Evolutionary conservation across 2,797 vertebrate species (phyloP).

Genomic region (Lycodopsis pacificus): DNA sequence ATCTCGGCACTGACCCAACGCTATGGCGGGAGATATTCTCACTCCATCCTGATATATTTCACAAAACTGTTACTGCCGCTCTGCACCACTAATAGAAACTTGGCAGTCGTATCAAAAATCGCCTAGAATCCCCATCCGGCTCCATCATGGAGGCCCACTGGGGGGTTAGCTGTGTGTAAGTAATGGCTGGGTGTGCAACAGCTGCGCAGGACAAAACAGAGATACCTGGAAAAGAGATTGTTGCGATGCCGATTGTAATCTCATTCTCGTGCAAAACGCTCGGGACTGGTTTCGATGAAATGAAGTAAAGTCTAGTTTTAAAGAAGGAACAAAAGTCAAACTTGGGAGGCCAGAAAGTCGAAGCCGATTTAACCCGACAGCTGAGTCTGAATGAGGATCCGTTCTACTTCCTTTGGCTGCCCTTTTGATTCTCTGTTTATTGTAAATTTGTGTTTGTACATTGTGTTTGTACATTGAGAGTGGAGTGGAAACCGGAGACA

Average conservation of each 20-base stretch:
- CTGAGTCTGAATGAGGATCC: slow-evolving; percentile 20
- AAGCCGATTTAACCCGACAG: slow-evolving; percentile 17
- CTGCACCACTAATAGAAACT: slow-evolving; percentile 39
- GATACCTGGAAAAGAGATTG: slow-evolving; percentile 6
- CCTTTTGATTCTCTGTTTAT: too few species aligned
- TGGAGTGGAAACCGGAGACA: too few species aligned
- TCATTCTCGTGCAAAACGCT: background rate
- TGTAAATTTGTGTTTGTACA: too few species aligned
- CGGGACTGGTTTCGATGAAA: too few species aligned
- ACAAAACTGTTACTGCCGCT: slow-evolving; percentile 32
- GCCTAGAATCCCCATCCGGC: slow-evolving; percentile 49
- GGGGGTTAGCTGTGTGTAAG: slow-evolving; percentile 42
- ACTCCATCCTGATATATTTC: slow-evolving; percentile 37
- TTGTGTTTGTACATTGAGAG: too few species aligned
- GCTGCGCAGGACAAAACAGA: slow-evolving; percentile 20
- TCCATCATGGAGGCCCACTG: slow-evolving; percentile 30
- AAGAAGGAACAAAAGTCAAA: slow-evolving; percentile 8
- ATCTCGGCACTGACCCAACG: slow-evolving; percentile 22
- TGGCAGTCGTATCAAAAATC: slow-evolving; percentile 48
- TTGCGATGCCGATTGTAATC: slow-evolving; percentile 14
- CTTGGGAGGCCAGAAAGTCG: background rate
- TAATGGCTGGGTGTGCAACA: slow-evolving; percentile 33
- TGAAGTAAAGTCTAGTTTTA: background rate
- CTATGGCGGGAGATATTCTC: slow-evolving; percentile 12
- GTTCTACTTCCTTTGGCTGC: too few species aligned